Evolutionary conservation across 2,113 vertebrate species (phyloP).

Genomic region (Thomomys bottae): DNA sequence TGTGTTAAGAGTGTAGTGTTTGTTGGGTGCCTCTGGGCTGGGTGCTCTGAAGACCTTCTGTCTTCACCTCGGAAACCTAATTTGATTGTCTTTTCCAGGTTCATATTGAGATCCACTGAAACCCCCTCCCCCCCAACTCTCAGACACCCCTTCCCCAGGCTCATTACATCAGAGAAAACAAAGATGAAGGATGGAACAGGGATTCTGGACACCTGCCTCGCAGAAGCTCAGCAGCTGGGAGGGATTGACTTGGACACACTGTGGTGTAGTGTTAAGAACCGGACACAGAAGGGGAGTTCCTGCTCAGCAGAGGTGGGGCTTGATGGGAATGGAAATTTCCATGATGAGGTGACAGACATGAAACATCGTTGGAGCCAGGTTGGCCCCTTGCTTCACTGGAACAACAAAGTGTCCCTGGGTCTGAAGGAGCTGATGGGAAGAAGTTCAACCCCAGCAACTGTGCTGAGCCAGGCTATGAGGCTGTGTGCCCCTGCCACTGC

Average conservation of each 20-base stretch:
- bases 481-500: conserved; percentile 21
- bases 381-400: conserved; percentile 49
- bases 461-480: conserved; percentile 55
- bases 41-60: not conserved
- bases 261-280: not conserved
- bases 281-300: conserved; percentile 47
- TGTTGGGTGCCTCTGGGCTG: not conserved
- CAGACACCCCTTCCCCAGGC: not conserved
- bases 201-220: not conserved
- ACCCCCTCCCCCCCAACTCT: conserved; percentile 48
- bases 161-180: not conserved
- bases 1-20: not conserved
- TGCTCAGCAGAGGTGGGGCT: not conserved
- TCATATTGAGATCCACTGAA: conserved; percentile 89
- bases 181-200: conserved; percentile 60
- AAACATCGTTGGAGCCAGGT: conserved; percentile 46
- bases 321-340: conserved; percentile 55
- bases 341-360: conserved; percentile 50
- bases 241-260: conserved; percentile 32
- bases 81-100: conserved; percentile 82
- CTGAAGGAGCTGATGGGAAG: conserved; percentile 53
- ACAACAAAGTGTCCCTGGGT: conserved; percentile 33
- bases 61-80: conserved; percentile 24
- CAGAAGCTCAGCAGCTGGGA: conserved; percentile 39
- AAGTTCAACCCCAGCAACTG: conserved; percentile 33